Evolutionary conservation across 1,140 invertebrate genomes (phyloP), one percentile per base, ranked within the genome.

Genomic region (Dendrolimus punctatus): DNA sequence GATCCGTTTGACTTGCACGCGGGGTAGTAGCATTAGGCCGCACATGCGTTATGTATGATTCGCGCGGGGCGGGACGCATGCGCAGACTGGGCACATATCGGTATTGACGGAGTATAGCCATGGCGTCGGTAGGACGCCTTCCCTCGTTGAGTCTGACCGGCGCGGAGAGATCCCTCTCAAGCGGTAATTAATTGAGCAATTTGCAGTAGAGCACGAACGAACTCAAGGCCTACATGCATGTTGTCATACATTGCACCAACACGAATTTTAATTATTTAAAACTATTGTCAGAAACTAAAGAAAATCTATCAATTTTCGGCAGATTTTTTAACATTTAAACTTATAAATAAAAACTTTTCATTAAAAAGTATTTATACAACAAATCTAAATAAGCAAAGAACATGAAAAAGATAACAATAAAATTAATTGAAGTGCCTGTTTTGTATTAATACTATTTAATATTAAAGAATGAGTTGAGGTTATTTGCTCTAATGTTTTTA

Each of bases 101-200:
- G 52, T 76, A 73, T 84, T 73, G 68, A 84, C 78, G 60, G 64
- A 56, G 65, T 40, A 44, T 37, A 39, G 68, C 47, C 57, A 58
- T 69, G 73, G 71, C 79, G 79, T 69, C 79, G 63, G 48, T 61
- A 57, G 57, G 73, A 60, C 79, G 79, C 68, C 67, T 60, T 64
- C 64, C 57, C 53, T 64, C 58, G 6, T 23, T 38, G 53, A 45
- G 57, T 73, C 61, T 70, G 71, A 62, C 60, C 52, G 60, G 41
- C 62, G 47, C 55, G 50, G 52, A 51, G 39, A 49, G 47, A 48
- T 41, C 55, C 53, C 63, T 60, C 57, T 8, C 5, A n/a, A 23
- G 6, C 50, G 36, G 23, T 44, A 57, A 55, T 49, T 67, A 64
- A 60, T 64, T 68, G 58, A 54, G 55, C 54, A 60, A 64, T 59